A percentile compares a stretch with the other conserved stretches of the same genome.
Conservation (phyloP, 2,797 vertebrate species). For the Phaenicophaeus curvirostris region DNA sequence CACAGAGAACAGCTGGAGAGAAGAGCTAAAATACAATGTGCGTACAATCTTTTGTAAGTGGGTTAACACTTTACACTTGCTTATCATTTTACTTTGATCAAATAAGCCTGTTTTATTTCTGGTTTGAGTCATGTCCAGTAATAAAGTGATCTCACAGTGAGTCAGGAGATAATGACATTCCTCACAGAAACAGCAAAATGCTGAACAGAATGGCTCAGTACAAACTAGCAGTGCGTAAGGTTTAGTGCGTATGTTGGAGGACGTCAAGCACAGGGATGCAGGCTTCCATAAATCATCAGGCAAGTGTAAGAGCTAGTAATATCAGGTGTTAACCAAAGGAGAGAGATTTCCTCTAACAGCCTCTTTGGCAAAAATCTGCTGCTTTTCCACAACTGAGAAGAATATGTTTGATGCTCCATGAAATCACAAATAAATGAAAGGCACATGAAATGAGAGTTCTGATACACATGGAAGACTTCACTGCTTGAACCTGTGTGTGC, state of each 20-base stretch:
- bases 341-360: not conserved
- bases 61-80: not conserved
- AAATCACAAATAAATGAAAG: not conserved
- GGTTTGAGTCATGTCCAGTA: not conserved
- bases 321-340: not conserved
- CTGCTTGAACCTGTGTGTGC: fast-evolving
- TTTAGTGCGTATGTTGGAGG: not conserved
- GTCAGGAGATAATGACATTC: not conserved
- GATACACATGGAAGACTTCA: not conserved
- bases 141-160: not conserved
- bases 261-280: not conserved
- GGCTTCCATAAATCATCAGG: not conserved
- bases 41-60: not conserved
- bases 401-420: not conserved
- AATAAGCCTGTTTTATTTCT: not conserved
- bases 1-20: not conserved
- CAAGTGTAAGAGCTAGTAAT: not conserved
- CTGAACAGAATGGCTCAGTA: not conserved
- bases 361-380: not conserved
- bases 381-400: not conserved
- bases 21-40: not conserved
- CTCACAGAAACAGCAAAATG: not conserved
- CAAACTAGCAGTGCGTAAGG: not conserved
- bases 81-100: not conserved
- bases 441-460: not conserved